Evolutionary conservation across 2,888 invertebrate species (phyloP).

Genomic region (Tubulanus polymorphus): DNA sequence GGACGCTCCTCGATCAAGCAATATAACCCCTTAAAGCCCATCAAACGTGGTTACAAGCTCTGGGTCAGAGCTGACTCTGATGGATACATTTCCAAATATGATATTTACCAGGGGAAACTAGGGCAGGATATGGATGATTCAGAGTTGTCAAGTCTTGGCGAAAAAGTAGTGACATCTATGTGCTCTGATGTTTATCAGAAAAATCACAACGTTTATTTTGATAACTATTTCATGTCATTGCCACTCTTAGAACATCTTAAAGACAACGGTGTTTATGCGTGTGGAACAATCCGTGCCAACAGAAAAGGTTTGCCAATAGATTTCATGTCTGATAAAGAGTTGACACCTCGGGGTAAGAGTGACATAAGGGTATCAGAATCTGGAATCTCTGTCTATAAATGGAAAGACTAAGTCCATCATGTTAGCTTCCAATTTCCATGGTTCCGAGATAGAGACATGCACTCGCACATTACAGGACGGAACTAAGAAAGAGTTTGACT

Average conservation of each 20-base stretch:
- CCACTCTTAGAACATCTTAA: background rate
- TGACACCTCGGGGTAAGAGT: too few relatives aligned
- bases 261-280: background rate
- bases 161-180: background rate
- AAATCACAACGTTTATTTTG: constrained; percentile 4
- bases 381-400: too few relatives aligned
- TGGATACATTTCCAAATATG: constrained; percentile 5
- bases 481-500: too few relatives aligned
- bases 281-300: background rate
- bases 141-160: background rate
- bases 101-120: constrained; percentile 3
- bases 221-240: constrained; percentile 1
- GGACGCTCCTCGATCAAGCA: constrained; percentile 11
- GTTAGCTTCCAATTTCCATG: too few relatives aligned
- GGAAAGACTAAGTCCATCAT: too few relatives aligned
- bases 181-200: background rate
- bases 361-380: too few relatives aligned
- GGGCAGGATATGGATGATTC: background rate
- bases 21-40: constrained; percentile 14
- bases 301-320: constrained; percentile 4
- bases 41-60: constrained; percentile 12
- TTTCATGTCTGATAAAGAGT: background rate
- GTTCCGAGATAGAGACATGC: too few relatives aligned
- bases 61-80: constrained; percentile 2
- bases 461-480: too few relatives aligned